Evolutionary conservation across 1,140 invertebrate species (phyloP), one percentile per base, ranked within the genome.

Genomic region (Saccostrea cuccullata): DNA sequence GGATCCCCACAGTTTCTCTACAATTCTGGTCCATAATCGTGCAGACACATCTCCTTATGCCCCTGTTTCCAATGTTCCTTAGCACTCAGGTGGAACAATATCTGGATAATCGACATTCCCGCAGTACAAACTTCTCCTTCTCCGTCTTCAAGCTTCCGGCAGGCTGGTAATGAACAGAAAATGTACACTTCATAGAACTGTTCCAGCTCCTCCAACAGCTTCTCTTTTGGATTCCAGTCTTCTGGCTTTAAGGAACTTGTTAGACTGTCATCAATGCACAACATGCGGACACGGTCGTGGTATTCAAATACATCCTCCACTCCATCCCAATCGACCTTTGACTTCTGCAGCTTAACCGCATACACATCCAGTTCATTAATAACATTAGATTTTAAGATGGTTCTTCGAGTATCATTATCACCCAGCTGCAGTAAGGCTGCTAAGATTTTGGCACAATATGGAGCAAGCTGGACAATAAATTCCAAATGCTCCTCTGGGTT

Each of bases 1-100:
- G n/a, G n/a, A n/a, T 47, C 6, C 47, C 6, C 5, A 47, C 47
- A 8, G 47, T 47, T 47, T 6, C 47, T 47, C 17, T 40, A 82
- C 47, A 55, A 77, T 5, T 77, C 2, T 5, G 20, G 20, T 20
- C 55, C 64, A 40, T 58, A 17, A 86, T 73, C 67, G 26, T 11
- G 67, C 30, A 90, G 86, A 82, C 92, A 92, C 58, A 84, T 84
- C 13, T 87, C 84, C 47, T 90, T 92, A 55, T 92, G 92, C 11
- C 89, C 89, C 40, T 85, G 88, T 77, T 89, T 90, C 92, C 92
- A 92, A 30, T 92, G 92, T n/a, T 92, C 86, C 58, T 90, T 92
- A 91, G 58, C 92, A 92, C n/a, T 88, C 84, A 12, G 88, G 84
- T 64, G n/a, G 85, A 90, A 67, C 92, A 92, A 86, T 92, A 92